Evolutionary conservation across 2,888 invertebrate species (phyloP).

Genomic region (Drosophila merina): DNA sequence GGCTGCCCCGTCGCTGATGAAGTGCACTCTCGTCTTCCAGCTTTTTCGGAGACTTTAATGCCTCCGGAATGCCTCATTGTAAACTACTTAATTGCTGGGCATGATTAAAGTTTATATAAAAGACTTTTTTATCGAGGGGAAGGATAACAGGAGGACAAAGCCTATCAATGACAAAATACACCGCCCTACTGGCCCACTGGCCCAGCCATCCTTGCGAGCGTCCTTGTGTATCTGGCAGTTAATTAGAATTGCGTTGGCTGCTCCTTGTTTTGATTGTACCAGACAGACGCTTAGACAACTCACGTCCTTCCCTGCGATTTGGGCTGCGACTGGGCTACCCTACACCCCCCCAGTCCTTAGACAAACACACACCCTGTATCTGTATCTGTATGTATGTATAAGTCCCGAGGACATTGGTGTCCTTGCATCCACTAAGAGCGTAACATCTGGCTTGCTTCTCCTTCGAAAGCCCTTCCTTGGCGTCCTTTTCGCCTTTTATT

Average conservation of each 20-base stretch:
- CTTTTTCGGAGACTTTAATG: constrained; percentile 5
- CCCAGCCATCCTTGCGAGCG: constrained; percentile 11
- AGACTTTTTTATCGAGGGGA: not conserved
- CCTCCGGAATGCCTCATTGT: not conserved
- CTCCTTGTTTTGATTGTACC: constrained; percentile 50
- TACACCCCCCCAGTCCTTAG: not conserved
- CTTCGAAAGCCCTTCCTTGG: constrained; percentile 10
- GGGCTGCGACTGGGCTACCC: not conserved
- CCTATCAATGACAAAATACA: constrained; percentile 12
- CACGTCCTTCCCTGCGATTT: constrained; percentile 38
- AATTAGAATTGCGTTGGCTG: constrained; percentile 49
- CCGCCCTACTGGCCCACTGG: not conserved
- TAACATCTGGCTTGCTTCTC: constrained; percentile 28
- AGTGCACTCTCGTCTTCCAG: not conserved
- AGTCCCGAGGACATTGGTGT: constrained; percentile 32
- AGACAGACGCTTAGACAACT: constrained; percentile 45
- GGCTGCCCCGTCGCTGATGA: constrained; percentile 1
- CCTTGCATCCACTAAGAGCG: constrained; percentile 39
- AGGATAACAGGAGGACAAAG: not conserved
- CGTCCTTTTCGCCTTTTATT: constrained; percentile 19
- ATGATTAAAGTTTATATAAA: not conserved
- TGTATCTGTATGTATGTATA: constrained; percentile 1
- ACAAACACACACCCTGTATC: not conserved
- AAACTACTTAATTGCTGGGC: not conserved
- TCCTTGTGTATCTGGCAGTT: constrained; percentile 48